Evolutionary conservation across 2,797 vertebrate genomes (phyloP).

Genomic region (Notolepis coatsorum): DNA sequence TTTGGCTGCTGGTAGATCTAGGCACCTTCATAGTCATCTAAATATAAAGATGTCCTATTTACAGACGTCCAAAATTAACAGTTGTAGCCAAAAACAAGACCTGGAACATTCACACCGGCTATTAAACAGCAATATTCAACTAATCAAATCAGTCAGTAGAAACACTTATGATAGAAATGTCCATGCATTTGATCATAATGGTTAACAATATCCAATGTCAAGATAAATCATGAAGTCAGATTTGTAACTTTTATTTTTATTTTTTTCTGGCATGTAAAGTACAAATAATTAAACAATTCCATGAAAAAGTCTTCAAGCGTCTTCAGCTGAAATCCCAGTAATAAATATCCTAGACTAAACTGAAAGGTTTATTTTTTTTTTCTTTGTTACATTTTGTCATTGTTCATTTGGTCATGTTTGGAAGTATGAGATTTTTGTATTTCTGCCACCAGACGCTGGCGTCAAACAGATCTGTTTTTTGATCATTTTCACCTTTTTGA

Average conservation of each 20-base stretch:
- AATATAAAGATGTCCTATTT: too few species aligned
- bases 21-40: too few species aligned
- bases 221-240: constrained; percentile 69
- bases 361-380: constrained; percentile 87
- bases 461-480: constrained; percentile 79
- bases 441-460: constrained; percentile 64
- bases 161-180: too few species aligned
- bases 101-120: too few species aligned
- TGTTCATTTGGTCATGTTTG: constrained; percentile 86
- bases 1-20: too few species aligned
- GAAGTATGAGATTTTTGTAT: constrained; percentile 85
- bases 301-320: constrained; percentile 98
- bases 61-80: too few species aligned
- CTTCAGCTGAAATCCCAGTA: constrained; percentile 95
- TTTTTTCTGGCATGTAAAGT: constrained; percentile 98
- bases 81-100: too few species aligned
- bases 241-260: constrained; percentile 91
- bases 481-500: constrained; percentile 79
- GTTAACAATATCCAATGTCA: too few species aligned
- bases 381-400: constrained; percentile 83
- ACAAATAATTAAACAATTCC: constrained; percentile 99
- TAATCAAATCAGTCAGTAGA: too few species aligned
- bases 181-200: too few species aligned
- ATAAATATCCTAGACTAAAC: constrained; percentile 97
- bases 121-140: too few species aligned